A percentile compares a stretch with the other conserved stretches of the same genome.
These are phyloP conservation scores for Beroe ovata DNA, from an alignment of 37 sponge, comb jelly and placozoan genomes.

Conservation along the genomic window DNA sequence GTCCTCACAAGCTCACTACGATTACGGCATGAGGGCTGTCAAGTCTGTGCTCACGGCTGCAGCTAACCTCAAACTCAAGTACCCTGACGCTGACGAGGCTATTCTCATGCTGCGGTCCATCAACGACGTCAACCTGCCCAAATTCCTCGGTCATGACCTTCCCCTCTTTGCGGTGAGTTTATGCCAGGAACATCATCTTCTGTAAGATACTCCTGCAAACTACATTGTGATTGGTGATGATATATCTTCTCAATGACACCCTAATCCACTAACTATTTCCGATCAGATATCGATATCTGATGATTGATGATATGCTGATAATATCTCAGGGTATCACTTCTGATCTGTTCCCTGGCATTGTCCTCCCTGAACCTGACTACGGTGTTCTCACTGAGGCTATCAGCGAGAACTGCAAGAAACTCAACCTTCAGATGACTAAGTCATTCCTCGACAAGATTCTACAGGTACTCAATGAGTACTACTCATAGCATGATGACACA, in stretches of 20 bases:
- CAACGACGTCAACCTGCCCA: conserved; percentile 95
- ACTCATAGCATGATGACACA: too few relatives aligned
- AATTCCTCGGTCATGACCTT: conserved; percentile 93
- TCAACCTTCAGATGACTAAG: conserved; percentile 89
- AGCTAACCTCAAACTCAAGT: conserved; percentile 96
- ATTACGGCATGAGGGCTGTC: conserved; percentile 99
- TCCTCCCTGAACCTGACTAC: conserved; percentile 95
- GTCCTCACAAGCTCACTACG: conserved; percentile 98
- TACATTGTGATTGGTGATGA: too few relatives aligned
- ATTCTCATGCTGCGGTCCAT: conserved; percentile 94
- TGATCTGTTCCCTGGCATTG: conserved; percentile 95
- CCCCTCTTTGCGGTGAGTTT: conserved; percentile 81
- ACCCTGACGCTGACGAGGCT: conserved; percentile 96
- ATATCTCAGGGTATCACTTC: conserved; percentile 91
- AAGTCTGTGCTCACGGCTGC: conserved; percentile 99
- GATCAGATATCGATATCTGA: too few relatives aligned
- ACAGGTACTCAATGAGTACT: too few relatives aligned
- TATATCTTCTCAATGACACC: too few relatives aligned
- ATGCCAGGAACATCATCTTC: not conserved
- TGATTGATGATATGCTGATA: too few relatives aligned
- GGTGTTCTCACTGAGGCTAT: conserved; percentile 80
- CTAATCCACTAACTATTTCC: too few relatives aligned
- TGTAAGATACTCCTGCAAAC: too few relatives aligned
- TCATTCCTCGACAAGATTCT: conserved; percentile 84
- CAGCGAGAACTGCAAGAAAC: conserved; percentile 76